These are phyloP conservation scores for Genyomyrus donnyi DNA, from an alignment of 2,113 vertebrate genomes.

Conservation along the genomic window DNA sequence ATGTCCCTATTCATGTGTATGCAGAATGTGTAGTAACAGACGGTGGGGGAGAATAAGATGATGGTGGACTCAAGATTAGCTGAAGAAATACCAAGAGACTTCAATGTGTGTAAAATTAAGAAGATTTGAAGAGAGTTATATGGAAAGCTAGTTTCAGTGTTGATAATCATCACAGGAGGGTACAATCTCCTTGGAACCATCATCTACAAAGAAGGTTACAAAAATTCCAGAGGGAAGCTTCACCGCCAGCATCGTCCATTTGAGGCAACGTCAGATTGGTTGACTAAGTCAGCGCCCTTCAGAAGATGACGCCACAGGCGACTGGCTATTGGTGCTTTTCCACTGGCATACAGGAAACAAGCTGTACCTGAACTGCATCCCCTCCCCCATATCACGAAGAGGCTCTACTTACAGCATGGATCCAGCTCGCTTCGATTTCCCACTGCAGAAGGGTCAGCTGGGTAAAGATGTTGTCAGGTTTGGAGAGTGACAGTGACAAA, in stretches of 20 bases:
- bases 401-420: neutral
- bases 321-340: neutral
- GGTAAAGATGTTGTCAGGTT: neutral
- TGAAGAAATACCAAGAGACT: neutral
- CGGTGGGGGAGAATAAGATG: neutral
- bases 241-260: neutral
- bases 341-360: neutral
- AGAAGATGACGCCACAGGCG: neutral
- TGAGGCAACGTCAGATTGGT: neutral
- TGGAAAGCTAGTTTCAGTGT: neutral
- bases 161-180: neutral
- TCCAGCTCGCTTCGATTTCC: neutral
- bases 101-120: neutral
- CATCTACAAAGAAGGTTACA: neutral
- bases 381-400: neutral
- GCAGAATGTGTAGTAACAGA: neutral
- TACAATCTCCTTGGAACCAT: neutral
- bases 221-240: neutral
- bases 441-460: neutral
- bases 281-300: neutral
- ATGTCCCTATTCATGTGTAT: neutral
- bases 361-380: too few species aligned
- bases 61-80: neutral
- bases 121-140: neutral
- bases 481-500: neutral